A percentile compares a stretch with the other conserved stretches of the same genome.
Evolutionary conservation across 2,888 invertebrate genomes (phyloP).

Genomic region (Lithosia quadra): DNA sequence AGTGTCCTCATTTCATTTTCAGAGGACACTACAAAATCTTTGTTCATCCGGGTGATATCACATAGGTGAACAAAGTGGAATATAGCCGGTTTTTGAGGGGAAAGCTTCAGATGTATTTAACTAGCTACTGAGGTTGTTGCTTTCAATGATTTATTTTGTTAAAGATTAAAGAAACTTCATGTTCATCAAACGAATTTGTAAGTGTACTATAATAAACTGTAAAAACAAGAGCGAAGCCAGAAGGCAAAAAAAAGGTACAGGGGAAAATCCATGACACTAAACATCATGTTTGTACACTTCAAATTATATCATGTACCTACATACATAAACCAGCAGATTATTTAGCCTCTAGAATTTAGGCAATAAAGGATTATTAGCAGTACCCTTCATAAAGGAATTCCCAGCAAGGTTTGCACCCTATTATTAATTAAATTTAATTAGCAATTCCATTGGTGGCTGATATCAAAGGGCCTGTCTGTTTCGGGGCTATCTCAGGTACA

Average conservation of each 20-base stretch:
- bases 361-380: conserved; percentile 15
- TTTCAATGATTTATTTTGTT: too few relatives aligned
- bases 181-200: too few relatives aligned
- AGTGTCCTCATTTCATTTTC: too few relatives aligned
- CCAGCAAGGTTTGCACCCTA: conserved; percentile 33
- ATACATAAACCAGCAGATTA: not conserved
- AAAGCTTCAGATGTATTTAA: too few relatives aligned
- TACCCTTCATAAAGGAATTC: conserved; percentile 36
- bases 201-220: too few relatives aligned
- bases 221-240: not conserved
- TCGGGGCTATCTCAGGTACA: conserved; percentile 48
- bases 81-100: too few relatives aligned
- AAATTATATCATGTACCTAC: not conserved
- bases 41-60: too few relatives aligned
- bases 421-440: conserved; percentile 61
- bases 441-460: conserved; percentile 57
- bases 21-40: too few relatives aligned
- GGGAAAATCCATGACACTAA: not conserved
- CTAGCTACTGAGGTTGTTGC: too few relatives aligned
- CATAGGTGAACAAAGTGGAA: too few relatives aligned
- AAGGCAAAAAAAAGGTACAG: not conserved
- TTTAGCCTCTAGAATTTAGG: not conserved
- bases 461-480: conserved; percentile 57
- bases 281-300: not conserved
- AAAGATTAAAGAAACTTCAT: too few relatives aligned